Base-by-base conservation (phyloP, 2,113 vertebrate species). In the Athene cunicularia region DNA sequence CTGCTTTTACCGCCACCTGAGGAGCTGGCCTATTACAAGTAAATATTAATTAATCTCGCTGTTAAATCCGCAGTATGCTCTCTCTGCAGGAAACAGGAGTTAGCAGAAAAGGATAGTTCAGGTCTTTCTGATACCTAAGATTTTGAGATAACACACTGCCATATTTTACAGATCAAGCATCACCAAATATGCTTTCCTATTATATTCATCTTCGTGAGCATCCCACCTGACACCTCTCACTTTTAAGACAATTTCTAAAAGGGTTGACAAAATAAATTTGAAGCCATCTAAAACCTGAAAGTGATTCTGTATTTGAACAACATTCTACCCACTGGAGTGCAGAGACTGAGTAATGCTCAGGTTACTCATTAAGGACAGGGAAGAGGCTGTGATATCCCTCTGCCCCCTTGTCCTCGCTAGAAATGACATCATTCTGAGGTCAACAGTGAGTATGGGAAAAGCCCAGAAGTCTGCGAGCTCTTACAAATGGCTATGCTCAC, bases 211-310 rank as follows among this genome's bases (percentile, higher is more conserved):
- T 83, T 56, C 1, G 11, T 14, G 8, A 62, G 23, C 26, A 33
- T 32, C 60, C 55, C 26, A 62, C 37, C 15, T 0, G 0, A 43
- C 10, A 62, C 20, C 14, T 49, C 62, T 88, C 37, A 13, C 11
- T 87, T 89, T 1, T 3, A 56, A 12, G 22, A 58, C 10, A 7
- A 15, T 37, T 93, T 91, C 49, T 75, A 39, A 95, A 95, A 79
- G 7, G 20, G 39, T 28, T 32, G 80, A 66, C 67, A 76, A 83
- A 86, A 92, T n/a, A 83, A 84, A 93, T 27, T 20, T 30, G 89
- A 86, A 88, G 19, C 37, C 27, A 70, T 35, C 52, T 79, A 75
- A 89, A 93, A 75, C 4, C 59, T 77, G 41, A 71, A 66, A 50
- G 37, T 47, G 39, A 80, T 63, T 86, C 63, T 58, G 6, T 39